Evolutionary conservation across 2,113 vertebrate species (phyloP).

Genomic region (Seriola quinqueradiata): DNA sequence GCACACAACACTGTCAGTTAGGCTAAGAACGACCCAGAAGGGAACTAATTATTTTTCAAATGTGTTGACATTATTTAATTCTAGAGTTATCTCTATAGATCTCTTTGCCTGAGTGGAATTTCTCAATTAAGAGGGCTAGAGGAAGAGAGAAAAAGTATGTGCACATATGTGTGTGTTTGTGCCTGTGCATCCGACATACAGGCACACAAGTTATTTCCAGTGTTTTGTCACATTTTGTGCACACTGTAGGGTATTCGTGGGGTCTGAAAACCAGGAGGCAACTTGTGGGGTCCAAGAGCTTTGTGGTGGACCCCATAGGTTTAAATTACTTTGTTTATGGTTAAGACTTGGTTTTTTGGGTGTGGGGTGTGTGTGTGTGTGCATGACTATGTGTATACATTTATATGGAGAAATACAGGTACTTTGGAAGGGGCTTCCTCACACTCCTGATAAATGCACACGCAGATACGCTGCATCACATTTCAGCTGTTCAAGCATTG

Average conservation of each 20-base stretch:
- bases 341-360: no score
- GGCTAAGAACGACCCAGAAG: constrained; percentile 27
- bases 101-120: constrained; percentile 9
- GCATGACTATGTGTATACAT: neutral
- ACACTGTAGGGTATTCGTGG: neutral
- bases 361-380: no score
- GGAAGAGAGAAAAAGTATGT: neutral
- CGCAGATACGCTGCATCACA: neutral
- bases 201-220: neutral
- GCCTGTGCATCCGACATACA: neutral
- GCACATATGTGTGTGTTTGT: neutral
- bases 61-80: constrained; percentile 59
- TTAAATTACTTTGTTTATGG: no score
- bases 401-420: no score
- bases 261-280: no score
- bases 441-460: neutral
- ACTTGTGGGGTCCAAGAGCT: no score
- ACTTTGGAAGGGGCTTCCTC: neutral
- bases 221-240: neutral
- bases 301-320: no score
- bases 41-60: constrained; percentile 70
- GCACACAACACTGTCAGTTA: constrained; percentile 17
- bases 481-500: neutral
- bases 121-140: constrained; percentile 11
- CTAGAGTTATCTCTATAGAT: constrained; percentile 37